Evolutionary conservation across 1,140 invertebrate genomes (phyloP), one percentile per base, ranked within the genome.

Genomic region (Phenacoccus solenopsis): DNA sequence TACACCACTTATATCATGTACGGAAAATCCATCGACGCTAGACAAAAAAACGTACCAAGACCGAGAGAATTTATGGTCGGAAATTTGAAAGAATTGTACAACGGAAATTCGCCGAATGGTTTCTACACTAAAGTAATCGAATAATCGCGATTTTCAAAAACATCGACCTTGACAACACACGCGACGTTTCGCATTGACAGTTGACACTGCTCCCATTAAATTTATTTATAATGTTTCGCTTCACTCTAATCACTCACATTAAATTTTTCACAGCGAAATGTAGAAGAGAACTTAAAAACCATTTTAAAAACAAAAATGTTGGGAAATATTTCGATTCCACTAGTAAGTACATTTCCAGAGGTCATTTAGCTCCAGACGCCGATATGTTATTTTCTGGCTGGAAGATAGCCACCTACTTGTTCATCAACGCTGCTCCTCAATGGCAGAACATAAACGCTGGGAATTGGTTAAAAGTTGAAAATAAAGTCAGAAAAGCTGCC

Each of bases 281-380:
- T n/a, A n/a, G n/a, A n/a, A n/a, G n/a, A n/a, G n/a, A n/a, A n/a
- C n/a, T 49, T 2, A 49, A 49, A 49, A 49, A 9, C 4, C 20
- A 49, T 49, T 49, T 16, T 2, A 49, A 49, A 5, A 10, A 49
- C 2, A 49, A n/a, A 5, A 49, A 49, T n/a, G 38, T 49, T n/a
- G 16, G 16, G 3, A n/a, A 16, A 16, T 49, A 49, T 16, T 10
- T 49, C 3, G 16, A 49, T 49, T n/a, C 3, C 12, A 2, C 3
- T 2, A 9, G 20, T 49, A n/a, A 49, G 16, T 70, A 67, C 59
- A 71, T 84, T 24, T 78, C 81, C 1, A 76, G 80, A 70, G 83
- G 83, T 5, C 84, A 84, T 72, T 73, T 84, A 21, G 76, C 82
- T 4, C 81, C 84, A 0, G 78, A 82, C 72, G 81, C 79, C 1